These are phyloP conservation scores for Cephalopholis sonnerati DNA, from an alignment of 2,113 vertebrate genomes.

Conservation along the genomic window DNA sequence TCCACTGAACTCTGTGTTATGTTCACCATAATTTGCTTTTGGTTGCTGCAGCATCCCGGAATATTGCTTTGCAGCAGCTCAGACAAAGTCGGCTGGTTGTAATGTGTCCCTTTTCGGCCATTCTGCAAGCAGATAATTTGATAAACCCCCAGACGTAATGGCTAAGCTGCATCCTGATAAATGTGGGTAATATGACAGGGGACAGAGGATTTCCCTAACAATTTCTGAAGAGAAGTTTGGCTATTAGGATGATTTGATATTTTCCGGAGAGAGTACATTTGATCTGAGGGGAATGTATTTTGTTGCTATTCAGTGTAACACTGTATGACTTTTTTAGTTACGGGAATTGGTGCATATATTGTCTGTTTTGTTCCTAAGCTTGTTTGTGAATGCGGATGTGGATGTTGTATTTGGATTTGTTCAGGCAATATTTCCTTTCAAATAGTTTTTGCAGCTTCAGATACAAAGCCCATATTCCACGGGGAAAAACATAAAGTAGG, in stretches of 20 bases:
- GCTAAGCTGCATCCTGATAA: constrained; percentile 84
- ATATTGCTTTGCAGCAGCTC: constrained; percentile 81
- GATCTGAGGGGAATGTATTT: constrained; percentile 64
- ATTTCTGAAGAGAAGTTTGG: constrained; percentile 78
- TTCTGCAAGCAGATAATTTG: constrained; percentile 85
- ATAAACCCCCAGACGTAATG: constrained; percentile 84
- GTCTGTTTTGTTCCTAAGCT: constrained; percentile 54
- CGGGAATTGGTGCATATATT: constrained; percentile 40
- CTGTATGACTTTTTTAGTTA: constrained; percentile 40
- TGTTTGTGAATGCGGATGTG: constrained; percentile 35
- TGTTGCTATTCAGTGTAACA: constrained; percentile 48
- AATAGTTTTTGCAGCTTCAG: constrained; percentile 30
- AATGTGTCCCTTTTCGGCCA: constrained; percentile 84
- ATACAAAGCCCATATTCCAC: constrained; percentile 37
- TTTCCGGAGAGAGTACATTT: constrained; percentile 68
- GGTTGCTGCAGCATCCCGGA: constrained; percentile 78
- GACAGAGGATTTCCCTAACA: constrained; percentile 81
- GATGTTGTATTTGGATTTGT: constrained; percentile 50
- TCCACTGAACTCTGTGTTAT: constrained; percentile 80
- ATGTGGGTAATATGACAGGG: constrained; percentile 82
- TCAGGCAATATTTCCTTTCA: constrained; percentile 40
- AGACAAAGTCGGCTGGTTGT: constrained; percentile 80
- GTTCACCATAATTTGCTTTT: constrained; percentile 83
- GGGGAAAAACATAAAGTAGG: constrained; percentile 18
- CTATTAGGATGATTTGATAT: constrained; percentile 81